Evolutionary conservation across 1,140 invertebrate genomes (phyloP).

Genomic region (Drosophila persimilis): DNA sequence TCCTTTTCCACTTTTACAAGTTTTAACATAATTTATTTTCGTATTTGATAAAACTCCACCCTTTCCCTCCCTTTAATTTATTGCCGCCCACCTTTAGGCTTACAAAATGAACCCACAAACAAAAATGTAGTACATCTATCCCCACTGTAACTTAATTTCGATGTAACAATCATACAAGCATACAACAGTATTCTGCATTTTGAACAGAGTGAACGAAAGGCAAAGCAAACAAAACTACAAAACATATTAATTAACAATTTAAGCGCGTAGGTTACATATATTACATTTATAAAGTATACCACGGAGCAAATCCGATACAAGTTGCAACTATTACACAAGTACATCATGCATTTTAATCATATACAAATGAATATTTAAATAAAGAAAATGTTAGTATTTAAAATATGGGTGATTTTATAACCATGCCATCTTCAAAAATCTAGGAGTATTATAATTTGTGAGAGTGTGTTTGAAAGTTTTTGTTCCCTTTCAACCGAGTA

Average conservation of each 20-base stretch:
- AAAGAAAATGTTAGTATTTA: constrained; percentile 76
- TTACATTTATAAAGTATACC: constrained; percentile 57
- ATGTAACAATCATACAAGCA: constrained; percentile 13
- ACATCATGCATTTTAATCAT: constrained; percentile 76
- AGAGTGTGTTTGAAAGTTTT: too few relatives aligned
- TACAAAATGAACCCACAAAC: constrained; percentile 29
- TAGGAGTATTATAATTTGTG: too few relatives aligned
- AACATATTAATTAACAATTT: constrained; percentile 35
- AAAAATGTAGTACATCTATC: neutral
- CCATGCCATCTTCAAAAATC: too few relatives aligned
- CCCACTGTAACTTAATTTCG: constrained; percentile 5
- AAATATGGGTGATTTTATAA: neutral
- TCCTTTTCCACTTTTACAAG: neutral
- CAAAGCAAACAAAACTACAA: constrained; percentile 49
- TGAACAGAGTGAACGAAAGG: constrained; percentile 36
- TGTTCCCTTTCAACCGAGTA: too few relatives aligned
- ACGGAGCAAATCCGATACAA: constrained; percentile 67
- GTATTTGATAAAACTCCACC: constrained; percentile 22
- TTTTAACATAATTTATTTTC: constrained; percentile 53
- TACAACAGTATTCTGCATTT: constrained; percentile 44
- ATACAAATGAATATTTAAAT: constrained; percentile 74
- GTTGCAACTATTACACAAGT: constrained; percentile 72
- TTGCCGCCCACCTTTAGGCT: constrained; percentile 63
- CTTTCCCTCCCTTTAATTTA: constrained; percentile 57
- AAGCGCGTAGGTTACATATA: constrained; percentile 65